These are phyloP conservation scores for Phorcus lineatus DNA, from an alignment of 2,888 invertebrate genomes.

Conservation along the genomic window DNA sequence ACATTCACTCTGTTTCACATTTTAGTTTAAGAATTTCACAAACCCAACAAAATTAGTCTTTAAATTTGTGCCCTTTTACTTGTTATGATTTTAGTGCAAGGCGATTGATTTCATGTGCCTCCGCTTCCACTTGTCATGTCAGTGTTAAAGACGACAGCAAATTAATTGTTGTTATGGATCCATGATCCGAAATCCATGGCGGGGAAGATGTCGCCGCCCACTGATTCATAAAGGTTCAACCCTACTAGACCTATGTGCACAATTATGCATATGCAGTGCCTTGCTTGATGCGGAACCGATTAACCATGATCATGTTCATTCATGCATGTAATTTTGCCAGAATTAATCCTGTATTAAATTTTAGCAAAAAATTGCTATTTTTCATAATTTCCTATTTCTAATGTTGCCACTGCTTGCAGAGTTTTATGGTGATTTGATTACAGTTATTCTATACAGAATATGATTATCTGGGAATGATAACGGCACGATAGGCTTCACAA, in stretches of 20 bases:
- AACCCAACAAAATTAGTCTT: neutral
- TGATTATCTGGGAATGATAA: neutral
- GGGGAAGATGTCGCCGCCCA: conserved; percentile 5
- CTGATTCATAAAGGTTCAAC: conserved; percentile 16
- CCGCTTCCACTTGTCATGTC: neutral
- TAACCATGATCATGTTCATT: conserved; percentile 1
- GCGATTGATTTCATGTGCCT: neutral
- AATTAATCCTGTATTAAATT: conserved; percentile 21
- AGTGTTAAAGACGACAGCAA: conserved; percentile 1
- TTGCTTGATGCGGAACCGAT: conserved; percentile 6
- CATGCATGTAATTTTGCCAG: conserved; percentile 6
- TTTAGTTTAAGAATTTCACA: no score
- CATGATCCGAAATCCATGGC: conserved; percentile 6
- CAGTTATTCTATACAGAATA: conserved; percentile 14
- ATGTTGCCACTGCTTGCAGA: neutral
- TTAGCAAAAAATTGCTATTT: neutral
- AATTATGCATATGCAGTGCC: conserved; percentile 18
- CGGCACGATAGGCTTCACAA: neutral
- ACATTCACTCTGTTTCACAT: no score
- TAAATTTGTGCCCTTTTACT: neutral
- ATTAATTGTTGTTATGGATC: conserved; percentile 20
- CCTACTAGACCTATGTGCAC: conserved; percentile 8
- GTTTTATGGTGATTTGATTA: conserved; percentile 22
- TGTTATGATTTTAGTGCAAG: neutral
- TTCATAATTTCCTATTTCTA: conserved; percentile 7